These are phyloP conservation scores for Lissocephala sabroskyi DNA, from an alignment of 2,888 invertebrate genomes.

Conservation along the genomic window DNA sequence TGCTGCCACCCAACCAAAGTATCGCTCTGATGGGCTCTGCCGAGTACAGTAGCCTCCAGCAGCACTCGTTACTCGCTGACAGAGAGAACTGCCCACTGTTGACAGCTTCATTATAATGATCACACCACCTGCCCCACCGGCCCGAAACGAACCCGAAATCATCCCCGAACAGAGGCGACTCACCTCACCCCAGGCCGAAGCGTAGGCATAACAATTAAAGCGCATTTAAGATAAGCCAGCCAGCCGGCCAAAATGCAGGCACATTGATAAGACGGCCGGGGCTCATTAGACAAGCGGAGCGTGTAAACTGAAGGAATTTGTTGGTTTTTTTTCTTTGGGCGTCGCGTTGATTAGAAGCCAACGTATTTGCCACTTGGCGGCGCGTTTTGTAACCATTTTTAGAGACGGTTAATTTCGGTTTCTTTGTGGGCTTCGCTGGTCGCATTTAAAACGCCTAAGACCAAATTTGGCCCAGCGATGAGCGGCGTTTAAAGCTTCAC, in stretches of 20 bases:
- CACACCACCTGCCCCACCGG: not conserved
- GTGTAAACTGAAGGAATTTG: conserved; percentile 51
- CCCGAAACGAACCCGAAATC: not conserved
- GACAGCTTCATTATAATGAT: not conserved
- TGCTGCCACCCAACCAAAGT: too few relatives aligned
- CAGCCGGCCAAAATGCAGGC: not conserved
- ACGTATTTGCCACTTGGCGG: conserved; percentile 44
- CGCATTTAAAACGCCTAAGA: conserved; percentile 17
- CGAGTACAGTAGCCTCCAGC: too few relatives aligned
- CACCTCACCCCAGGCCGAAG: too few relatives aligned
- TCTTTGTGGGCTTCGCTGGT: conserved; percentile 14
- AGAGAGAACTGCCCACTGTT: too few relatives aligned
- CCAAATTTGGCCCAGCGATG: conserved; percentile 36
- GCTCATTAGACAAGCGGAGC: conserved; percentile 57
- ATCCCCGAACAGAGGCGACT: too few relatives aligned
- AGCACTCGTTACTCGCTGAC: too few relatives aligned
- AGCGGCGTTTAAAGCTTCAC: conserved; percentile 35
- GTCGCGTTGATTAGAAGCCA: not conserved
- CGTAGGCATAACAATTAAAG: conserved; percentile 7
- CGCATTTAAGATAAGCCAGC: not conserved
- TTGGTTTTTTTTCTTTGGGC: conserved; percentile 7
- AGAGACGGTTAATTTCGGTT: conserved; percentile 11
- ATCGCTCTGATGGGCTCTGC: too few relatives aligned
- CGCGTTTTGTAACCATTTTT: conserved; percentile 43
- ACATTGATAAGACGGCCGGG: not conserved